Evolutionary conservation across 2,888 invertebrate species (phyloP).

Genomic region (Anthrax anthrax): DNA sequence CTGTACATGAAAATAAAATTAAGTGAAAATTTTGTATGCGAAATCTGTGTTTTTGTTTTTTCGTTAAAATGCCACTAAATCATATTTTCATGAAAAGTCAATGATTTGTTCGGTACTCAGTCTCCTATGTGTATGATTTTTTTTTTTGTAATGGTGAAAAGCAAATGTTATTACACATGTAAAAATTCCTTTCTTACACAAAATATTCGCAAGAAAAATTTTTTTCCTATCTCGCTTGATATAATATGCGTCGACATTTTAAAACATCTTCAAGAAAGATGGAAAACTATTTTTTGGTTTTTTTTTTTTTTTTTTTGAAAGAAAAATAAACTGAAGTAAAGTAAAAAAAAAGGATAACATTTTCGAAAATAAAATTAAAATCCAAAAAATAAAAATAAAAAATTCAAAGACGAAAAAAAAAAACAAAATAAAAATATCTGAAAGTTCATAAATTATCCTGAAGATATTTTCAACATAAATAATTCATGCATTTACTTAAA

Average conservation of each 20-base stretch:
- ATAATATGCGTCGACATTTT: slow-evolving; percentile 8
- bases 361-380: slow-evolving; percentile 2
- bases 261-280: slow-evolving; percentile 11
- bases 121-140: too few relatives aligned
- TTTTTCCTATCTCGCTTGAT: not conserved
- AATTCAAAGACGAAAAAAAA: too few relatives aligned
- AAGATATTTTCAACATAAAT: slow-evolving; percentile 14
- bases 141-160: too few relatives aligned
- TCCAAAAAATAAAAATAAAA: not conserved
- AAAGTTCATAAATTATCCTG: slow-evolving; percentile 13
- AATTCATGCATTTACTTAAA: slow-evolving; percentile 8
- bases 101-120: too few relatives aligned
- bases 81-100: not conserved
- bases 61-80: slow-evolving; percentile 12
- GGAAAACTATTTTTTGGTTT: too few relatives aligned
- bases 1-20: too few relatives aligned
- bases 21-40: too few relatives aligned
- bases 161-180: too few relatives aligned
- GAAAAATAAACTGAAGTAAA: slow-evolving; percentile 3
- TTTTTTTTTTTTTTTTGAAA: too few relatives aligned
- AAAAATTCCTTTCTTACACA: too few relatives aligned
- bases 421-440: not conserved
- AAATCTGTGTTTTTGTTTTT: too few relatives aligned
- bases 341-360: not conserved
- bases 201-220: too few relatives aligned